Conservation (phyloP, 2,888 invertebrate genomes). For the Mythimna loreyi region DNA sequence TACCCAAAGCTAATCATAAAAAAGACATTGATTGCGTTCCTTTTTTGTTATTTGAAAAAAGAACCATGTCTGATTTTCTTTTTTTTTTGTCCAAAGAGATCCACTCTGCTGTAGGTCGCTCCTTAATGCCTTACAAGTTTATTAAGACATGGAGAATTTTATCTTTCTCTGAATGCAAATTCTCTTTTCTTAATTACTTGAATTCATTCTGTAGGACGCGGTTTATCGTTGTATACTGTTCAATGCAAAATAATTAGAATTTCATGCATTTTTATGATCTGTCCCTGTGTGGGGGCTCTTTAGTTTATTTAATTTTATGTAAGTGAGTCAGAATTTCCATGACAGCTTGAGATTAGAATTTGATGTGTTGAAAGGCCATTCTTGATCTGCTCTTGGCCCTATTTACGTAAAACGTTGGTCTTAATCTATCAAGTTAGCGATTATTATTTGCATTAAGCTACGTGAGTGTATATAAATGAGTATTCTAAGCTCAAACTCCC, state of each 20-base stretch:
- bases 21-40: slow-evolving; percentile 16
- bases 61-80: background rate
- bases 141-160: slow-evolving; percentile 47
- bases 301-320: slow-evolving; percentile 33
- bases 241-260: slow-evolving; percentile 42
- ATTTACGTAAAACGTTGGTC: slow-evolving; percentile 16
- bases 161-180: slow-evolving; percentile 44
- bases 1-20: slow-evolving; percentile 12
- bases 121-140: slow-evolving; percentile 33
- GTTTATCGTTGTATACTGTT: slow-evolving; percentile 33
- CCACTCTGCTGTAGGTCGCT: slow-evolving; percentile 51
- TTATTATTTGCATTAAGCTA: background rate
- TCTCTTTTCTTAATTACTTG: slow-evolving; percentile 42
- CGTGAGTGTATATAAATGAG: background rate
- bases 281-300: slow-evolving; percentile 17
- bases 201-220: slow-evolving; percentile 26
- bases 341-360: slow-evolving; percentile 31
- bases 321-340: slow-evolving; percentile 30
- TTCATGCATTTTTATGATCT: slow-evolving; percentile 22
- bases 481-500: background rate
- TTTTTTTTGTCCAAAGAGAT: slow-evolving; percentile 14
- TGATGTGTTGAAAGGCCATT: slow-evolving; percentile 15
- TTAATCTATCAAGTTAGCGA: slow-evolving; percentile 13
- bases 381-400: slow-evolving; percentile 35
- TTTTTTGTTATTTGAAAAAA: slow-evolving; percentile 28